Conservation (phyloP, 2,888 invertebrate genomes). For the Mongoloraphidia duomilia region DNA sequence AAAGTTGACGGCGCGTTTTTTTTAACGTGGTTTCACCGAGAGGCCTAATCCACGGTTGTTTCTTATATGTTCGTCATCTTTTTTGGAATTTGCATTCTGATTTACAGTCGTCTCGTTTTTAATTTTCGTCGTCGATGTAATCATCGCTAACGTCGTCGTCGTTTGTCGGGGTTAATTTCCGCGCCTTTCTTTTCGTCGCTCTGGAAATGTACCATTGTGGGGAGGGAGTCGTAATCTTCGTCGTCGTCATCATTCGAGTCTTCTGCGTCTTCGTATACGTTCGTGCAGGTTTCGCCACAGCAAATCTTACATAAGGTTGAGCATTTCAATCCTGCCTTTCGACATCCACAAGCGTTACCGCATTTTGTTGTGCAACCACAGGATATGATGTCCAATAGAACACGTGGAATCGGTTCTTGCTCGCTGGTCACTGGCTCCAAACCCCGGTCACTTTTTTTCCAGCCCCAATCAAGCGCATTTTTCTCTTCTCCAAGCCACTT, state of each 20-base stretch:
- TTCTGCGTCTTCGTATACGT: neutral
- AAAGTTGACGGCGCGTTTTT: too few relatives aligned
- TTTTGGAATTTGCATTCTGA: too few relatives aligned
- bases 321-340: slow-evolving; percentile 5
- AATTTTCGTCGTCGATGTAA: neutral
- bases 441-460: slow-evolving; percentile 11
- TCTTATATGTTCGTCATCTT: too few relatives aligned
- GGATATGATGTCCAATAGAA: slow-evolving; percentile 4
- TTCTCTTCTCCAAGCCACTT: slow-evolving; percentile 6
- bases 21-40: too few relatives aligned
- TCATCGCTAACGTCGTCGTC: neutral
- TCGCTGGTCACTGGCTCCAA: slow-evolving; percentile 8
- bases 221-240: neutral
- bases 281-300: neutral
- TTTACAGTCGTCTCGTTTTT: neutral
- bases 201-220: slow-evolving; percentile 1
- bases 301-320: slow-evolving; percentile 1
- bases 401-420: slow-evolving; percentile 4
- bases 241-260: neutral
- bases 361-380: slow-evolving; percentile 7
- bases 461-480: slow-evolving; percentile 11
- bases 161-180: neutral
- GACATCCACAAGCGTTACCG: slow-evolving; percentile 3
- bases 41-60: too few relatives aligned
- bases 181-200: slow-evolving; percentile 1